Evolutionary conservation across 2,888 invertebrate genomes (phyloP), one percentile per base, ranked within the genome.

Genomic region (Venustoraphidia nigricollis): DNA sequence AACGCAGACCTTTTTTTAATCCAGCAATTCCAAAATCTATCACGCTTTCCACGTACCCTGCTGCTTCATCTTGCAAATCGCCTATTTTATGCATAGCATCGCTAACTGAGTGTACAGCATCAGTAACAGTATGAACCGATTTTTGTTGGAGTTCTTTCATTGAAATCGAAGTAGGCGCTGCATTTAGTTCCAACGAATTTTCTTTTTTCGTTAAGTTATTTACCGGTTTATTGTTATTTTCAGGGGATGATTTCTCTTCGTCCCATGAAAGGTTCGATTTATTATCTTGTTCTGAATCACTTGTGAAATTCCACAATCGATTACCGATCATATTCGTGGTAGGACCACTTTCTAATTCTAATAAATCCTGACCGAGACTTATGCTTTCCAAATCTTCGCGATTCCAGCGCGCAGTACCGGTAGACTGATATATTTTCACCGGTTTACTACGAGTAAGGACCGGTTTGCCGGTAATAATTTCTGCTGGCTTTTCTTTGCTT

Each of bases 1-100:
- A 67, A 0, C 76, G 66, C 0, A 73, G 62, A 0, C 78, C 78
- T 55, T 77, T 77, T 58, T 74, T 71, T 10, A 78, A 57, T 0
- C 77, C 76, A 1, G 78, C 77, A 52, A 76, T 73, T 13, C 77
- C 78, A 52, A 77, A 75, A 60, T 77, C 78, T 34, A 78, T 60
- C 0, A 78, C 66, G 0, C 77, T 77, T 58, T 77, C 78, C 65
- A 78, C 76, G 67, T 78, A 72, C 1, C 77, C 77, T 0, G 76
- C 77, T 1, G 77, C 77, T 59, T 78, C 78, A 50, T 77, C 78
- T 74, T 78, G 77, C 50, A 77, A 71, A 63, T 76, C 77, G 47
- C 76, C 78, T 52, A 78, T 77, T 67, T 73, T 76, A 56, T 69
- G 71, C 65, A 77, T 73, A 1, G 56, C 61, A 42, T 61, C 59